These are phyloP conservation scores for Hydrocynus forskahlii DNA, from an alignment of 2,797 vertebrate species.

Conservation along the genomic window DNA sequence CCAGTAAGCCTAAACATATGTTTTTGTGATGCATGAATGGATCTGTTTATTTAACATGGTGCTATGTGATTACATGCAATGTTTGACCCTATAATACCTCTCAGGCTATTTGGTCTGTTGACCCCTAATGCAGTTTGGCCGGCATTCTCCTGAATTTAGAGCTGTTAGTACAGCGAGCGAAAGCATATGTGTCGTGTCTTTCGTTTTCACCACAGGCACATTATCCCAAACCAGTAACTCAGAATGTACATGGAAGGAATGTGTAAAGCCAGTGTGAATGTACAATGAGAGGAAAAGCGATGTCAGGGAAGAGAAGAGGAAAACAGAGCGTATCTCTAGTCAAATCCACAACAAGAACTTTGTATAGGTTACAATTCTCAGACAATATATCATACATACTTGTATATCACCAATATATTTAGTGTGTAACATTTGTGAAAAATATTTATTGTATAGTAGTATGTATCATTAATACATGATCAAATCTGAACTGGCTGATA, in stretches of 20 bases:
- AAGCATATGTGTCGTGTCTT: slow-evolving; percentile 19
- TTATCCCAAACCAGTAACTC: slow-evolving; percentile 45
- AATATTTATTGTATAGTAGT: slow-evolving; percentile 5
- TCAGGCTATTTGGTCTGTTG: slow-evolving; percentile 25
- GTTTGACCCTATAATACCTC: slow-evolving; percentile 33
- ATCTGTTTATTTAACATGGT: slow-evolving; percentile 57
- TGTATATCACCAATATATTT: not conserved
- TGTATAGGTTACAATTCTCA: not conserved
- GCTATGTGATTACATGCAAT: slow-evolving; percentile 51
- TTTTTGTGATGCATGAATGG: slow-evolving; percentile 51
- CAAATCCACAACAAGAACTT: not conserved
- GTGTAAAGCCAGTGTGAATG: slow-evolving; percentile 61
- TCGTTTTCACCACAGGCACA: not conserved
- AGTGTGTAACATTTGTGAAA: not conserved
- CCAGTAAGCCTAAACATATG: slow-evolving; percentile 25
- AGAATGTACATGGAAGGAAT: slow-evolving; percentile 44
- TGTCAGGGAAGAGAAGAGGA: slow-evolving; percentile 24
- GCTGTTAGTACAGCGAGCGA: not conserved
- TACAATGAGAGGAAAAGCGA: slow-evolving; percentile 44
- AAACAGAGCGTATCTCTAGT: not conserved
- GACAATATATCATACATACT: not conserved
- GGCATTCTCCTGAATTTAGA: not conserved
- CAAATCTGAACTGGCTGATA: slow-evolving; percentile 27
- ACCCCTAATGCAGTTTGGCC: not conserved
- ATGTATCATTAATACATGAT: slow-evolving; percentile 30